Percentiles rank a stretch among this genome's conserved stretches.
phyloP scores from a whole-genome alignment of 1,140 invertebrate species.

The Caenorhabditis tropicalis region DNA sequence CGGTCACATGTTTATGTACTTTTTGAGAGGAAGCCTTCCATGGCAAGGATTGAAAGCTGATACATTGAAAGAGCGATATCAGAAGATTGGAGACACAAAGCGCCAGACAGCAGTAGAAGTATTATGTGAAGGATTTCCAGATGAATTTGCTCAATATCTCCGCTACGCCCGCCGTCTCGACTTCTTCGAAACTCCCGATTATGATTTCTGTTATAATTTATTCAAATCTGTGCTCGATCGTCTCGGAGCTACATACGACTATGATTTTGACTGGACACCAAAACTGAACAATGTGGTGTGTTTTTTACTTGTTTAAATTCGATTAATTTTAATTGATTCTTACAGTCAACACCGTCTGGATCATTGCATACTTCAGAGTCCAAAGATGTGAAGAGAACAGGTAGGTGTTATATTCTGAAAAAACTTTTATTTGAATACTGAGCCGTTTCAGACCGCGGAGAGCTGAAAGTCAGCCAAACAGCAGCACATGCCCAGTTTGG shows the following conservation, averaged over 20 bases:
- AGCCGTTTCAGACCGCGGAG: background rate
- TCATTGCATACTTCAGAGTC: constrained; percentile 63
- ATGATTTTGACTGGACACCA: constrained; percentile 71
- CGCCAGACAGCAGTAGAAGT: constrained; percentile 94
- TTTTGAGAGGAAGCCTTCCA: constrained; percentile 93
- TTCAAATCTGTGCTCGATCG: constrained; percentile 69
- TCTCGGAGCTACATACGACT: constrained; percentile 67
- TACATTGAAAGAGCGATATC: constrained; percentile 97
- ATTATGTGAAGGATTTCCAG: constrained; percentile 94
- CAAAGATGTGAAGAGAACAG: constrained; percentile 46
- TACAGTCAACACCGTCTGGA: constrained; percentile 69
- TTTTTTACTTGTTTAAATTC: background rate
- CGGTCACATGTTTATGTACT: constrained; percentile 99
- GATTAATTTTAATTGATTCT: background rate
- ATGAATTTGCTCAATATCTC: constrained; percentile 90
- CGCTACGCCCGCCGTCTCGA: constrained; percentile 94
- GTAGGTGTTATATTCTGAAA: background rate
- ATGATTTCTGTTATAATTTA: constrained; percentile 81
- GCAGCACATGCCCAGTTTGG: constrained; percentile 27
- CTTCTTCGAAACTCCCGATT: constrained; percentile 99
- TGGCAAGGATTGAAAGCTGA: constrained; percentile 99
- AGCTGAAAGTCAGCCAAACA: constrained; percentile 42
- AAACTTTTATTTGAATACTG: background rate
- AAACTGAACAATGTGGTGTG: constrained; percentile 70
- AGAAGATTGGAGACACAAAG: constrained; percentile 99